Percentiles rank a stretch among this genome's conserved stretches.
phyloP scores from a whole-genome alignment of 2,888 invertebrate species.

The Alsophila aescularia region DNA sequence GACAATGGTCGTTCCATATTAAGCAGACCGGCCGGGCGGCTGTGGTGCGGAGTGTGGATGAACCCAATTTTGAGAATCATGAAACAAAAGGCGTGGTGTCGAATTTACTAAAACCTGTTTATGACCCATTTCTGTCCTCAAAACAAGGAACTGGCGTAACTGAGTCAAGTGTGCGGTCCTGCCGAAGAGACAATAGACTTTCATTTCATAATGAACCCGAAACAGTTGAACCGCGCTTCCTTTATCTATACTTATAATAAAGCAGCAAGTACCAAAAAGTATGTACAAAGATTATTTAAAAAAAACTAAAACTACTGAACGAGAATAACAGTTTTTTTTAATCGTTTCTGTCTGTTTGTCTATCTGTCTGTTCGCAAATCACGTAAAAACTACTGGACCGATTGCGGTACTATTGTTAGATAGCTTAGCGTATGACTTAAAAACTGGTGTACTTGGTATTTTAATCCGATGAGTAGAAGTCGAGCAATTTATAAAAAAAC shows the following conservation, averaged over 20 bases:
- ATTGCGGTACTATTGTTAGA: too few species aligned
- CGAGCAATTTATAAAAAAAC: too few species aligned
- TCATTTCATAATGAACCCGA: slow-evolving; percentile 35
- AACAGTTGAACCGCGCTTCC: slow-evolving; percentile 42
- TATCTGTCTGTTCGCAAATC: too few species aligned
- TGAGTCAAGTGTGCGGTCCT: slow-evolving; percentile 27
- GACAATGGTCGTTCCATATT: slow-evolving; percentile 33
- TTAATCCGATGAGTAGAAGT: too few species aligned
- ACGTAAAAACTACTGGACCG: too few species aligned
- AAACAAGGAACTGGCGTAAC: slow-evolving; percentile 59
- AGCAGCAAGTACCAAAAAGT: too few species aligned
- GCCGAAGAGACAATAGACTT: slow-evolving; percentile 34
- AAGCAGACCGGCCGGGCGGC: slow-evolving; percentile 7
- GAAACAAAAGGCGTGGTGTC: slow-evolving; percentile 25
- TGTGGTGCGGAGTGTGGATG: slow-evolving; percentile 2
- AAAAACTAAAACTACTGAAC: neutral
- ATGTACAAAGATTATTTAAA: slow-evolving; percentile 2
- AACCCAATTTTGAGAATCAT: slow-evolving; percentile 21
- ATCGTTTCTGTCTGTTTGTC: too few species aligned
- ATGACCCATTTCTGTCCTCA: slow-evolving; percentile 51
- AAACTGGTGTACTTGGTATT: too few species aligned
- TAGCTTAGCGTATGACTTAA: too few species aligned
- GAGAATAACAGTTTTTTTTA: slow-evolving; percentile 34
- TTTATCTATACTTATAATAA: too few species aligned
- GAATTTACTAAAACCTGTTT: slow-evolving; percentile 51